These are phyloP conservation scores for Saguinus imperator DNA, from an alignment of 2,113 vertebrate species.

Conservation along the genomic window DNA sequence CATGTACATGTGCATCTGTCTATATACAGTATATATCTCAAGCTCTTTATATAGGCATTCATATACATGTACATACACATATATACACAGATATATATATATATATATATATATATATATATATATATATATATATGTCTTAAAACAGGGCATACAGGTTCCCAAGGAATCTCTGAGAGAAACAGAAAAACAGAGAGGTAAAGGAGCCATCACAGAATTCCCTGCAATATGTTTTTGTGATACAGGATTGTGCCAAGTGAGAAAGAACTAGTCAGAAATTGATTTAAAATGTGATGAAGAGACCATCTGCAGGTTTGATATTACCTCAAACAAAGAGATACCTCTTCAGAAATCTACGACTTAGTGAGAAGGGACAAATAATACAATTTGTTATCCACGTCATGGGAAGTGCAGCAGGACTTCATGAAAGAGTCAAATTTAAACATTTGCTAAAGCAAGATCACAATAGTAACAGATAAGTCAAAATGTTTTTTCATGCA, in stretches of 20 bases:
- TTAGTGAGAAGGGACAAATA: not conserved
- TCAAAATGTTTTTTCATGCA: not conserved
- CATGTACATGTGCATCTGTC: too few species aligned
- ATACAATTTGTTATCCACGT: not conserved
- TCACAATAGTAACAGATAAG: not conserved
- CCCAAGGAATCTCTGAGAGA: not conserved
- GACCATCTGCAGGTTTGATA: not conserved
- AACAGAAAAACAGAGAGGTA: not conserved
- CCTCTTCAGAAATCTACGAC: not conserved
- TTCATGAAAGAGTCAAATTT: not conserved
- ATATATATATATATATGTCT: too few species aligned
- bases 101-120: too few species aligned
- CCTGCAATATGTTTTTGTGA: not conserved
- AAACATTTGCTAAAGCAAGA: not conserved
- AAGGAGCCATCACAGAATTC: not conserved
- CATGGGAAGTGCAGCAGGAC: not conserved
- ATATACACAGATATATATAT: too few species aligned
- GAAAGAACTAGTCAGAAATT: not conserved
- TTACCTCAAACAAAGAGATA: not conserved
- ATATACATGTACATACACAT: too few species aligned
- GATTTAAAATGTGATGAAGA: not conserved
- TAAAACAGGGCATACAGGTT: not conserved
- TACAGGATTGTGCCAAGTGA: not conserved
- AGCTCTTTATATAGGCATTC: too few species aligned
- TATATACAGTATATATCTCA: too few species aligned